Base-by-base conservation (phyloP, 2,113 vertebrate genomes). In the Coptodon bakossiorum region DNA sequence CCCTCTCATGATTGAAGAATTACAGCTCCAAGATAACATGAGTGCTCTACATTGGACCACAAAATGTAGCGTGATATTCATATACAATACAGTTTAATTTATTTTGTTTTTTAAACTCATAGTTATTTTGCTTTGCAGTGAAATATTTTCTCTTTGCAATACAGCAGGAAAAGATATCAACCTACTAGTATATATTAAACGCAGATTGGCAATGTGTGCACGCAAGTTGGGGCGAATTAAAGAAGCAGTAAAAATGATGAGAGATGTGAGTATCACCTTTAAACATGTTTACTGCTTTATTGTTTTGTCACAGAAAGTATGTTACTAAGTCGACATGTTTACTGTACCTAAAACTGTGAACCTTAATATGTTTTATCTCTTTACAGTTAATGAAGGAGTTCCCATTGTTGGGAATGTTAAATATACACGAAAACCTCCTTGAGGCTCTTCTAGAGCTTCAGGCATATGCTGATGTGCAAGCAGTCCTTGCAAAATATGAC, bases 241-340 rank as follows among this genome's bases (percentile, higher is more conserved):
- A 96, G 98, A 99, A 96, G 98, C 98, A 50, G 98, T 99, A 68
- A 99, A 99, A 97, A 99, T 99, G 97, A 99, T 99, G 98, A 98
- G 99, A 98, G 98, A 99, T 93, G 98, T 99, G 96, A 99, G 98
- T 98, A 81, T 52, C 6, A 34, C 24, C 43, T 78, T 78, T 0
- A 52, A 52, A 38, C 36, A 38, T 81, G 19, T 43, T 43, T 3
- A 24, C 4, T 43, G 7, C 71, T 24, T 5, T 38, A 5, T 10
- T 1, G 5, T 1, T 19, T 57, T 56, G 19, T 68, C 34, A 68
- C 7, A 3, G n/a, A 27, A 48, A 3, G 43, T 43, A 8, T 27
- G 14, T 43, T 6, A 40, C 13, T 22, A 3, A 6, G 10, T 52
- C 2, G 36, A 16, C 7, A 11, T 29, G 12, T 53, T 43, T 40